Base-by-base conservation (phyloP, 2,888 invertebrate species). In the Drosophila paranaensis region DNA sequence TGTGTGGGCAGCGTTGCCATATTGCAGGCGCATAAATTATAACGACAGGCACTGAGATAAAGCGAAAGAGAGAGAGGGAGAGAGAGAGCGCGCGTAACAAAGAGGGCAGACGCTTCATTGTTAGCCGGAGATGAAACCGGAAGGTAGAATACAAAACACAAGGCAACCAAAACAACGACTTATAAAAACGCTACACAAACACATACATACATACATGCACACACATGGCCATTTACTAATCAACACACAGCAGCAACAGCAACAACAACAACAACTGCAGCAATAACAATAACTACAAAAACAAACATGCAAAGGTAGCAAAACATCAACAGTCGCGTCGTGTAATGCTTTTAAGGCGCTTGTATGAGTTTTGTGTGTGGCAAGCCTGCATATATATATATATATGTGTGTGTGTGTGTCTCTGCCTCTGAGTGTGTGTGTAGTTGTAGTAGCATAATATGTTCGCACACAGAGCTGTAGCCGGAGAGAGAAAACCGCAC, bases 121-220 rank as follows among this genome's bases (percentile, higher is more conserved):
- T 81, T 77, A 77, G 86, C 86, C 86, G 88, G 88, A 86, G 86
- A 86, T 86, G 86, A 86, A 88, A 79, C 86, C 88, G 86, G 86
- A 86, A 86, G 79, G 83, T 83, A 74, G 66, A 76, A 66, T 70
- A 74, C 80, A 71, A 69, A 71, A 55, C 68, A 71, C 69, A 79
- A 79, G 63, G 65, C 79, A 85, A 74, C 77, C 75, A 79, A 87
- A 87, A 87, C 84, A 85, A 82, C 82, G 75, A 74, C 88, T 82
- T 81, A 79, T 76, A 85, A 74, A 85, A 85, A 84, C 72, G 65
- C 70, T 66, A 65, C 61, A 27, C 70, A 57, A 39, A 55, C 71
- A 74, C 55, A 60, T 65, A 74, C 27, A 55, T 68, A 48, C 25
- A 51, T 65, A 74, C 53, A 58, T 42, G 43, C 54, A 58, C 39